Evolutionary conservation across 2,797 vertebrate species (phyloP).

Genomic region (Artibeus lituratus): DNA sequence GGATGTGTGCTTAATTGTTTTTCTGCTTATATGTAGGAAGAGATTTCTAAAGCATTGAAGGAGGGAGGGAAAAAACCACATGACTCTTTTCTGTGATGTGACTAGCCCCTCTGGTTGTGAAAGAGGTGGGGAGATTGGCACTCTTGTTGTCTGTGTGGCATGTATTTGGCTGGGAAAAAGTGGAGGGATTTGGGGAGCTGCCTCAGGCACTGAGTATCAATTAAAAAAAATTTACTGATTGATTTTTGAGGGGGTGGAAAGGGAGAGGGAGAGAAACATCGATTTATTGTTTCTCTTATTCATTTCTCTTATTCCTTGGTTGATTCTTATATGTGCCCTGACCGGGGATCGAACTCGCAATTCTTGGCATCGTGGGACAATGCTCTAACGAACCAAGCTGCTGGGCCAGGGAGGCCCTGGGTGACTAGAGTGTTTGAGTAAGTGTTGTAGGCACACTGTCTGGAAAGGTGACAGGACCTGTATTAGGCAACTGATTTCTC

Average conservation of each 20-base stretch:
- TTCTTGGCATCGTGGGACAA: not conserved
- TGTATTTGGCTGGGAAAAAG: slow-evolving; percentile 42
- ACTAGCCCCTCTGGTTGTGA: not conserved
- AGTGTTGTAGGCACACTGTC: slow-evolving; percentile 44
- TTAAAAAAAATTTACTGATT: too few species aligned
- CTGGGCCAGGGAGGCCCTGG: not conserved
- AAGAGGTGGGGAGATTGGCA: not conserved
- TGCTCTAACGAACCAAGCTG: not conserved
- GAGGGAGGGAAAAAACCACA: not conserved
- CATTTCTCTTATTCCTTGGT: not conserved
- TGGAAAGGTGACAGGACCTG: slow-evolving; percentile 36
- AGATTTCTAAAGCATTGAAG: not conserved
- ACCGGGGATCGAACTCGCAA: not conserved
- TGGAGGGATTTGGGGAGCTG: slow-evolving; percentile 42
- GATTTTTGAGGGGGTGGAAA: not conserved
- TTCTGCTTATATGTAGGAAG: not conserved
- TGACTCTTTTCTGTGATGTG: not conserved
- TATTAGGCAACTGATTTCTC: slow-evolving; percentile 49
- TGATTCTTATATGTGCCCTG: not conserved
- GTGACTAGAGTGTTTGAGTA: slow-evolving; percentile 51
- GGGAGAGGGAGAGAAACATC: not conserved
- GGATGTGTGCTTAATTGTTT: slow-evolving; percentile 1
- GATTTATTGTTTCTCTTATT: not conserved
- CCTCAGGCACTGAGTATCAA: slow-evolving; percentile 37
- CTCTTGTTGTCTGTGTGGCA: slow-evolving; percentile 47